A percentile compares a stretch with the other conserved stretches of the same genome.
These are phyloP conservation scores for Agrochola lychnidis DNA, from an alignment of 2,888 invertebrate genomes.

Conservation along the genomic window DNA sequence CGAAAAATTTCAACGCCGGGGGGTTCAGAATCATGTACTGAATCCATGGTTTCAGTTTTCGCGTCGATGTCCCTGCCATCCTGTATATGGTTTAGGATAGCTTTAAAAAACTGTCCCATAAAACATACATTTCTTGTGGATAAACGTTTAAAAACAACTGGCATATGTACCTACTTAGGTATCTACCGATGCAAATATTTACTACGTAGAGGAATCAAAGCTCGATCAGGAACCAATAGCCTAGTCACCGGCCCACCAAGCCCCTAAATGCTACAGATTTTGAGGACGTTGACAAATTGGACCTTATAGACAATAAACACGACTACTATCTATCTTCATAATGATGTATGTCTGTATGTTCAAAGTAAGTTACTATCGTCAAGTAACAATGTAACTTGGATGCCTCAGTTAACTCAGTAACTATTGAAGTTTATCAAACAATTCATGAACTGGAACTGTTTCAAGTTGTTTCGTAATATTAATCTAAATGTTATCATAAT, in stretches of 20 bases:
- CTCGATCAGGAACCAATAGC: neutral
- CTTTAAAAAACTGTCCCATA: no score
- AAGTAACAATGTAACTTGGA: conserved; percentile 26
- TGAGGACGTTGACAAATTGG: neutral
- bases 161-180: neutral
- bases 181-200: neutral
- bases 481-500: conserved; percentile 22
- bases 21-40: no score
- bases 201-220: neutral
- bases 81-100: no score
- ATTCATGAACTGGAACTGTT: conserved; percentile 9
- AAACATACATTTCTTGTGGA: neutral
- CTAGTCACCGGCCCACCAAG: neutral
- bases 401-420: conserved; percentile 8
- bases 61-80: no score
- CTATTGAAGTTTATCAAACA: conserved; percentile 41
- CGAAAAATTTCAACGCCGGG: no score
- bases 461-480: conserved; percentile 22
- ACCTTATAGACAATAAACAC: neutral
- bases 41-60: no score
- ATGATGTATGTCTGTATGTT: conserved; percentile 17
- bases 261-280: neutral
- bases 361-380: conserved; percentile 26
- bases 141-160: neutral
- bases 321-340: conserved; percentile 14